Base-by-base conservation (phyloP, 2,113 vertebrate species). In the Tragelaphus imberbis region DNA sequence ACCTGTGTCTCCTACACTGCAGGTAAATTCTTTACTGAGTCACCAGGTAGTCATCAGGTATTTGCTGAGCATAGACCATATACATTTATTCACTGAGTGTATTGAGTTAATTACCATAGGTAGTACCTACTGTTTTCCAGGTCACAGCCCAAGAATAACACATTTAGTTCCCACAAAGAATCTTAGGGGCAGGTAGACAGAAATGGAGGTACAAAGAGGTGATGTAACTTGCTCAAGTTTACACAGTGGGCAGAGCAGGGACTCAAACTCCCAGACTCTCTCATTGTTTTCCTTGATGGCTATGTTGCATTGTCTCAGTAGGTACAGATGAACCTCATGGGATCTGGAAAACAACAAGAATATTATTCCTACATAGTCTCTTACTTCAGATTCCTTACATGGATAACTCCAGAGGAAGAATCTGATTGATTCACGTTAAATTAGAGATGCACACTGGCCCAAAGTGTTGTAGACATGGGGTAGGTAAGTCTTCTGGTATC, bases 401-500 rank as follows among this genome's bases (percentile, higher is more conserved):
- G 33, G 4, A 49, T 33, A 68, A 49, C 3, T 40, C 21, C 77
- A 93, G 58, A 85, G n/a, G 27, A 91, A 91, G 33, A 82, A 79
- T 53, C 23, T 79, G 40, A 56, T 6, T 14, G 44, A 23, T 68
- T 36, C 7, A 7, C 7, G 16, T 87, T 27, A 59, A 59, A 28
- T 44, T 56, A 68, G 65, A 93, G 21, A 17, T 40, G 27, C 23
- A 10, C 44, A 1, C 12, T 36, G 27, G 7, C 47, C 44, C 11
- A n/a, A 68, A 59, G 30, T 8, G 4, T 21, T 80, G 3, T 27
- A 36, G 8, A 5, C 61, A 19, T 36, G 6, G 27, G 21, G 7
- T 4, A 28, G 36, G 36, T 15, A 27, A 0, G 1, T 21, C 53
- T 27, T 7, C 3, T 6, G n/a, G 27, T 27, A 14, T 1, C 56